These are phyloP conservation scores for Pristionchus fissidentatus DNA, from an alignment of 2,888 invertebrate species.

Conservation along the genomic window DNA sequence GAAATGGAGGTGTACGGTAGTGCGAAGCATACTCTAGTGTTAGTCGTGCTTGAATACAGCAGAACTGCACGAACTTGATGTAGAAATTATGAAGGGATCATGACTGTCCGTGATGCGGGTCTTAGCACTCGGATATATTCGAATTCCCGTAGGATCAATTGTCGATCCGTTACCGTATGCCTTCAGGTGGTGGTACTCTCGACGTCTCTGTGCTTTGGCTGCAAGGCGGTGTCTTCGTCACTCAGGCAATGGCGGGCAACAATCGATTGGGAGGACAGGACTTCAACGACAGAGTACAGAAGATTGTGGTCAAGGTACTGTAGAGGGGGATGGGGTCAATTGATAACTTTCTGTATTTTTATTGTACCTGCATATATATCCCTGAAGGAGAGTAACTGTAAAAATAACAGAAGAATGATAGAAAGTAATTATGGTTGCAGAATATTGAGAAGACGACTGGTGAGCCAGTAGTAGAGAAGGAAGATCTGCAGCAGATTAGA, in stretches of 20 bases:
- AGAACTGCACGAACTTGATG: too few relatives aligned
- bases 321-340: not conserved
- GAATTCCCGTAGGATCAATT: not conserved
- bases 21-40: too few relatives aligned
- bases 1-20: too few relatives aligned
- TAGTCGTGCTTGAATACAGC: too few relatives aligned
- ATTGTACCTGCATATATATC: not conserved
- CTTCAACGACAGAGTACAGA: constrained; percentile 78
- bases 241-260: constrained; percentile 79
- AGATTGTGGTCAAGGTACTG: constrained; percentile 70
- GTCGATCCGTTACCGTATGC: not conserved
- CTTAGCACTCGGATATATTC: not conserved
- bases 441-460: constrained; percentile 73
- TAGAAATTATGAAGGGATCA: too few relatives aligned
- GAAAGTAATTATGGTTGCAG: constrained; percentile 47
- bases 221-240: constrained; percentile 78
- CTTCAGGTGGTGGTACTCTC: constrained; percentile 74
- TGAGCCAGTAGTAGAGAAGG: constrained; percentile 75
- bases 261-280: constrained; percentile 79
- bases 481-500: constrained; percentile 77
- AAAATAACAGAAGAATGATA: not conserved
- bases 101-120: too few relatives aligned
- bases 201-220: constrained; percentile 79
- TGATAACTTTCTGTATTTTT: not conserved
- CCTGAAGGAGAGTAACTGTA: not conserved